Base-by-base conservation (phyloP, 1,140 invertebrate genomes). In the Danaus melanippus region DNA sequence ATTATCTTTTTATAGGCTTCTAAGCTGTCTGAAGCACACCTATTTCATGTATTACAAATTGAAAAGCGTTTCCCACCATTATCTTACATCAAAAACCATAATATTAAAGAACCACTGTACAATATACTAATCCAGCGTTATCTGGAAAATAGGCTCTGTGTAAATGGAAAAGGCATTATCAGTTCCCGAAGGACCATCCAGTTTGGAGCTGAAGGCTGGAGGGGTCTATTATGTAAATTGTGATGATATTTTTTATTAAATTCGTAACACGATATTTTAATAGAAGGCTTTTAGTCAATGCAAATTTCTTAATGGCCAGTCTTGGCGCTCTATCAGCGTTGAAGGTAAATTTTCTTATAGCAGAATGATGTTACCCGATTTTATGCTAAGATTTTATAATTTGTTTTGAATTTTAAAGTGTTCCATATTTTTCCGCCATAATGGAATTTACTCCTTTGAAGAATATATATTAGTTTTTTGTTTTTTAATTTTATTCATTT, bases 101-200 rank as follows among this genome's bases (percentile, higher is more conserved):
- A 64, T 64, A 63, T 62, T 67, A 64, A 64, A 67, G 60, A 67
- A 64, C 66, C 59, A 64, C 62, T 62, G 62, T 53, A 58, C 58
- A 56, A 67, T 58, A 59, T 65, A 64, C 62, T 74, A 71, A 76
- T 76, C 76, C 67, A 58, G 56, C 60, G 60, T 79, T 79, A 79
- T 79, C 70, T 76, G 42, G 66, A 65, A 67, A 62, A 56, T 68
- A 64, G 62, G 58, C 47, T 60, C 64, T 56, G 55, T 66, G 67
- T 70, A 76, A 73, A 77, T 67, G 66, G 55, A 69, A 58, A 64
- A 64, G 62, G 66, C 66, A 80, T 80, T 77, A 77, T 72, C 63
- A 66, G 56, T 45, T 63, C 69, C 70, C 75, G 62, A 40, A 57
- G 66, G 71, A 40, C 64, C 55, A 61, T 64, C 66, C 61, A 71